Percentiles rank a stretch among this genome's conserved stretches.
Evolutionary conservation across 1,140 invertebrate species (phyloP).

Genomic region (Brachionus sp.): DNA sequence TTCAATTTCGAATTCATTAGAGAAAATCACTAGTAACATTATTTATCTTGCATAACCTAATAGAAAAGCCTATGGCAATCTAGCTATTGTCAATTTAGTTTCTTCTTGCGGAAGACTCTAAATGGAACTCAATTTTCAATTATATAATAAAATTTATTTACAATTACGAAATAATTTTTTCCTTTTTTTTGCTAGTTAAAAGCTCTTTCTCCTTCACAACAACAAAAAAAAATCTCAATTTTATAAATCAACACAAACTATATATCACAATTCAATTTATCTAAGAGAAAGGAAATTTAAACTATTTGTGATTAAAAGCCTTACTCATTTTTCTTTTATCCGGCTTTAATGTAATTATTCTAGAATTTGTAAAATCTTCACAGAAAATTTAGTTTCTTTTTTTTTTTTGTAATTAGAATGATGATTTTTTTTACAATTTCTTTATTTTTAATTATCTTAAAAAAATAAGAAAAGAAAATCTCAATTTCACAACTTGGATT

Average conservation of each 20-base stretch:
- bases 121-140: slow-evolving; percentile 3
- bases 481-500: too few relatives aligned
- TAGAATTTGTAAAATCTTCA: neutral
- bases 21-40: neutral
- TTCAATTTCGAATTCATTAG: neutral
- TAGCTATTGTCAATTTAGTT: neutral
- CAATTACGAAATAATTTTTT: neutral
- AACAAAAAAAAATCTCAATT: neutral
- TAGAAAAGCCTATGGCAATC: neutral
- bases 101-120: slow-evolving; percentile 4
- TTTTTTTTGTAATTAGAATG: neutral
- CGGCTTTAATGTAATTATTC: neutral
- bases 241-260: neutral
- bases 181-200: neutral
- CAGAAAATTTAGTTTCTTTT: neutral
- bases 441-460: neutral
- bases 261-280: neutral
- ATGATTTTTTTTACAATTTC: neutral
- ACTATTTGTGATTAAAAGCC: neutral
- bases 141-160: slow-evolving; percentile 14
- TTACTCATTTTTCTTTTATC: neutral
- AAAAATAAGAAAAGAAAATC: too few relatives aligned
- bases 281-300: slow-evolving; percentile 4
- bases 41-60: neutral
- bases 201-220: neutral